Percentiles rank a stretch among this genome's conserved stretches.
phyloP scores from a whole-genome alignment of 2,113 vertebrate genomes.

The Cyphomyrus plagiostoma region DNA sequence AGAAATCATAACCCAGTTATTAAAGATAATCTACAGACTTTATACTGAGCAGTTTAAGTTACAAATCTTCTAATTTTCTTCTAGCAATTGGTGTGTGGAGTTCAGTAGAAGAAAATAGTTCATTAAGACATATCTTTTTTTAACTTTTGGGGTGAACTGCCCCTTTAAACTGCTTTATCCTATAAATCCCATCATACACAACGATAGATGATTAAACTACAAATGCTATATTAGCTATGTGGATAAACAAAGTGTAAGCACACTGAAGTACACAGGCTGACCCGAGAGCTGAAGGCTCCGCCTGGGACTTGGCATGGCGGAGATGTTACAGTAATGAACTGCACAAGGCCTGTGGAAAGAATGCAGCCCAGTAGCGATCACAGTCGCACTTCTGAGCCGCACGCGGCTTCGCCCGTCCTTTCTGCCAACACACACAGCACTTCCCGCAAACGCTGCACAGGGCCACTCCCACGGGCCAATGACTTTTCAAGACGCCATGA shows the following conservation, averaged over 20 bases:
- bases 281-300: neutral
- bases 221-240: neutral
- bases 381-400: neutral
- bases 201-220: neutral
- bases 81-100: no score
- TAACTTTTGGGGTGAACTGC: neutral
- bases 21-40: neutral
- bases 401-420: neutral
- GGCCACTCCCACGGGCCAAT: neutral
- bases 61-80: neutral
- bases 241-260: neutral
- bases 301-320: neutral
- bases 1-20: neutral
- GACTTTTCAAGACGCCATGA: neutral
- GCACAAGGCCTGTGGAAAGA: neutral
- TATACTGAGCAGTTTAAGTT: neutral
- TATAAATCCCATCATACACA: neutral
- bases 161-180: neutral
- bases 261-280: no score
- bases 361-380: neutral
- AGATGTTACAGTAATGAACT: constrained; percentile 1
- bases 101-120: no score
- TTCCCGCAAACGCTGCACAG: neutral
- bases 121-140: neutral
- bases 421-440: neutral